Base-by-base conservation (phyloP, 2,888 invertebrate genomes). In the Griposia aprilina region DNA sequence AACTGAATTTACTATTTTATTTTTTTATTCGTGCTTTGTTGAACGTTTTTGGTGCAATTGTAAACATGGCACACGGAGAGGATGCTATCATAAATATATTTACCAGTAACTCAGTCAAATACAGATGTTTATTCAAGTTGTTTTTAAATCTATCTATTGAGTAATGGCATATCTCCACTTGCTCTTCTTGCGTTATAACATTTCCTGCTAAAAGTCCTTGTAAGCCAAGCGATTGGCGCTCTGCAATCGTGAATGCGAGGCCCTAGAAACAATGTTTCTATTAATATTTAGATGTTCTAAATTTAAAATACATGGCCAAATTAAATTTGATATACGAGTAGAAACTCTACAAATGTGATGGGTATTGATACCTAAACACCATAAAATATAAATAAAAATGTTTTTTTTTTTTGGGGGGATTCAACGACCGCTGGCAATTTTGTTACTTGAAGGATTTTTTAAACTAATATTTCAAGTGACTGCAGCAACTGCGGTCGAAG, bases 131-230 rank as follows among this genome's bases (percentile, higher is more conserved):
- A 94, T 99, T 99, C 67, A 99, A 96, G 92, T 99, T 98, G 90
- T 98, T 98, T 75, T 98, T 97, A 91, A 99, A 98, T 87, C 99
- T 97, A 91, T 98, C 97, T 45, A 99, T 97, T 80, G 99, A 99
- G 85, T 98, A 98, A 93, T 98, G 97, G 91, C 99, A 98, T 26
- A 99, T 97, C 85, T 98, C 98, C 82, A 99, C 94, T 93, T 99
- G 99, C 91, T 99, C 98, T 90, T 98, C 98, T 94, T 98, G 98
- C 0, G 98, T 98, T 96, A 99, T 98, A 91, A 98, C 98, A 76
- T 98, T 97, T 0, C 99, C 98, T 3, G 99, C 99, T 92, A 99
- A 97, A 60, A 99, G 97, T 0, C 99, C 99, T 92, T 99, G 99
- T 86, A 99, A 98, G 78, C 99, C 99, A 88, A 99, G 97, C 15